These are phyloP conservation scores for Amphiprion clarkii DNA, from an alignment of 2,797 vertebrate species.

Conservation along the genomic window DNA sequence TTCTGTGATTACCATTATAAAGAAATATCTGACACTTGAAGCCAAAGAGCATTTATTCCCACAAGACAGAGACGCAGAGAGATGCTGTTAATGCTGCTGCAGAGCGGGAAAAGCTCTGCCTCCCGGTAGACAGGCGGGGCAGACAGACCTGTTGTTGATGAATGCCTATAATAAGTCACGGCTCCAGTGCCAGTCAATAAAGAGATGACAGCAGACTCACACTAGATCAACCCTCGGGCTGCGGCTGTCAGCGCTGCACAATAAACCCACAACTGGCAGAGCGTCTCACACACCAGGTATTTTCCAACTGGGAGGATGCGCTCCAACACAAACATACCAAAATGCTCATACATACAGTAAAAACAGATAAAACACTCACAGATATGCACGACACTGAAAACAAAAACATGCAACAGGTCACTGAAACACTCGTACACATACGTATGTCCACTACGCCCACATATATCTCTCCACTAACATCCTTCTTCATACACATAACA, in stretches of 20 bases:
- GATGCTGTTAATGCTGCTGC: conserved; percentile 7
- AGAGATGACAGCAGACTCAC: conserved; percentile 56
- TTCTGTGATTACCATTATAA: neutral
- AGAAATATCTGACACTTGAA: neutral
- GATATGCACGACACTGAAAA: neutral
- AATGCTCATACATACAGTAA: neutral
- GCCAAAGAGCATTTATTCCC: neutral
- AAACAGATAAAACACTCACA: neutral
- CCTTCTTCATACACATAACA: too few relatives aligned
- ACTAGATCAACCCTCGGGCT: conserved; percentile 53
- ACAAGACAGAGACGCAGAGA: neutral
- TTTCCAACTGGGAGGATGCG: neutral
- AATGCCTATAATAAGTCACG: conserved; percentile 51
- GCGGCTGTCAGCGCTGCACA: conserved; percentile 52
- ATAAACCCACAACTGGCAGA: conserved; percentile 21
- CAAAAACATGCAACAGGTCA: neutral
- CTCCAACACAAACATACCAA: neutral
- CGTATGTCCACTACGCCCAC: neutral
- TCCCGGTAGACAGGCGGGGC: conserved; percentile 12
- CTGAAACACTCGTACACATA: neutral
- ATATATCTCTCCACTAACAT: neutral
- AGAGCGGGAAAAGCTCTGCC: neutral
- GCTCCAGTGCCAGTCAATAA: conserved; percentile 40
- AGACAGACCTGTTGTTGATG: conserved; percentile 40
- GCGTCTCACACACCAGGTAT: too few relatives aligned